Evolutionary conservation across 2,797 vertebrate genomes (phyloP).

Genomic region (Parauchenoglanis punctatus): DNA sequence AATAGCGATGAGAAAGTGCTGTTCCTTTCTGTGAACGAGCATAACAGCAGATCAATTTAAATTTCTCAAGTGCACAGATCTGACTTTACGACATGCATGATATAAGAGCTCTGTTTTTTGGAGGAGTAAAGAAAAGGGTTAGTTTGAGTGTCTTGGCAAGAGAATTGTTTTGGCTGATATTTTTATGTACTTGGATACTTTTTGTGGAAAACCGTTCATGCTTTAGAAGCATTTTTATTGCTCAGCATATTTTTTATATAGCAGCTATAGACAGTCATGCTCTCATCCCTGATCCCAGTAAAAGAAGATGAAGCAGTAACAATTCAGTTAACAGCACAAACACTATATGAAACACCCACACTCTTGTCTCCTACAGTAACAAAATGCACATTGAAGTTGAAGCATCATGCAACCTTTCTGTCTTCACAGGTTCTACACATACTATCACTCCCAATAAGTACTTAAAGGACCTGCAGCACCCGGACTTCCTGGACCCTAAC

Average conservation of each 20-base stretch:
- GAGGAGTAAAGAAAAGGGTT: not conserved
- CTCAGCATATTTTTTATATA: not conserved
- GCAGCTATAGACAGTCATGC: not conserved
- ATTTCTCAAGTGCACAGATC: not conserved
- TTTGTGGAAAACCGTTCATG: not conserved
- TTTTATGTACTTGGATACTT: not conserved
- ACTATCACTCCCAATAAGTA: slow-evolving; percentile 93
- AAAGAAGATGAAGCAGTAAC: not conserved
- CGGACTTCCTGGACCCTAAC: slow-evolving; percentile 94
- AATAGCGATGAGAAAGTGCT: not conserved
- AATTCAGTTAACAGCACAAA: not conserved
- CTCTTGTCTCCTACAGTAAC: not conserved
- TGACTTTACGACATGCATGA: not conserved
- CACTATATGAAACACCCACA: not conserved
- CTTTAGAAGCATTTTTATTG: not conserved
- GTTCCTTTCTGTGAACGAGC: not conserved
- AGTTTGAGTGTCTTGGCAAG: not conserved
- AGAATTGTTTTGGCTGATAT: not conserved
- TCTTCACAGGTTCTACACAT: slow-evolving; percentile 90
- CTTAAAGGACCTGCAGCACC: slow-evolving; percentile 95
- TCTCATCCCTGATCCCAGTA: not conserved
- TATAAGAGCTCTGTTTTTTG: not conserved
- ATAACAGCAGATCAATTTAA: slow-evolving; percentile 4
- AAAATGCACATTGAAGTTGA: slow-evolving; percentile 7
- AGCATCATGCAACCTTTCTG: slow-evolving; percentile 72